Evolutionary conservation across 2,888 invertebrate species (phyloP).

Genomic region (Beris morrisii): DNA sequence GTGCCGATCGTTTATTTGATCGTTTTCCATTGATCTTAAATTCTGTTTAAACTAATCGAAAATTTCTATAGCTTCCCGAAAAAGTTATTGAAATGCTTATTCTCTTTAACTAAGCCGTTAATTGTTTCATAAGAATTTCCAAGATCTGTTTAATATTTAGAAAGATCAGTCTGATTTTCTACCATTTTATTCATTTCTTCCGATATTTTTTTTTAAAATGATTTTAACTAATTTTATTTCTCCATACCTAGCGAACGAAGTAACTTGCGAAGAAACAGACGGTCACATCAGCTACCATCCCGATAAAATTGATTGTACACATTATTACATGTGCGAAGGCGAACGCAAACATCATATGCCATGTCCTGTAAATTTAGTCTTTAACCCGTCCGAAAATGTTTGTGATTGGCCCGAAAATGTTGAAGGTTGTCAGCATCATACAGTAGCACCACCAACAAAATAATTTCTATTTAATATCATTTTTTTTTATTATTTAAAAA

Average conservation of each 20-base stretch:
- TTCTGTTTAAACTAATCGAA: no score
- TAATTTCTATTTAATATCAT: conserved; percentile 24
- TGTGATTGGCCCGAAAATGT: conserved; percentile 97
- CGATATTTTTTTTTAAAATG: no score
- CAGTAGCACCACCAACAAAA: conserved; percentile 63
- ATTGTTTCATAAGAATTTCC: no score
- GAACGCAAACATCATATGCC: conserved; percentile 96
- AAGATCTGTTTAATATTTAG: no score
- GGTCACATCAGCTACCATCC: conserved; percentile 94
- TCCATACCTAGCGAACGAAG: conserved; percentile 71
- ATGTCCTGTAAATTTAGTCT: conserved; percentile 88
- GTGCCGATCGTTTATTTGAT: no score
- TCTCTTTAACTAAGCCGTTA: no score
- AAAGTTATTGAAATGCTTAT: no score
- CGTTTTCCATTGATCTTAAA: no score
- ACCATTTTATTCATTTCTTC: no score
- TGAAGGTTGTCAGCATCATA: conserved; percentile 77
- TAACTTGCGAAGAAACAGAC: conserved; percentile 88
- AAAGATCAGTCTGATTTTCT: no score
- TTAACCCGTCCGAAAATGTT: conserved; percentile 89
- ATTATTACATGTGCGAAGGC: conserved; percentile 96
- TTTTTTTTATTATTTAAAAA: conserved; percentile 16
- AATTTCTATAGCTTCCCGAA: no score
- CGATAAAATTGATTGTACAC: conserved; percentile 88
- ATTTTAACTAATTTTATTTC: neutral